A percentile compares a stretch with the other conserved stretches of the same genome.
phyloP scores from a whole-genome alignment of 1,140 invertebrate species.

The Anadara kagoshimensis region DNA sequence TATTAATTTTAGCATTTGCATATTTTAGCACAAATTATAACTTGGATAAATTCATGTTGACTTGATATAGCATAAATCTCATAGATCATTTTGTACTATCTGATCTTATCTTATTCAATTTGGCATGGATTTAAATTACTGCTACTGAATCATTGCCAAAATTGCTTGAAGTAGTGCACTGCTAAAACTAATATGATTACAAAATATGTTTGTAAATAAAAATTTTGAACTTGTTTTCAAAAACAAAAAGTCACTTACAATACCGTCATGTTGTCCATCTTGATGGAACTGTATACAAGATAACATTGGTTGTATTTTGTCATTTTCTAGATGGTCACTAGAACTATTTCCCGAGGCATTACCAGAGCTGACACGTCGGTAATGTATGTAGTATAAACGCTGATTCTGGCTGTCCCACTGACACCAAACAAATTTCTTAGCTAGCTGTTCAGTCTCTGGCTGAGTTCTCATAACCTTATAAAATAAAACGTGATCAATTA shows the following conservation, averaged over 20 bases:
- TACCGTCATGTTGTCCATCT: conserved; percentile 59
- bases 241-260: conserved; percentile 48
- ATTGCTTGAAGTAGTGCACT: too few relatives aligned
- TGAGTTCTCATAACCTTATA: conserved; percentile 68
- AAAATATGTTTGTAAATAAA: too few relatives aligned
- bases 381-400: conserved; percentile 62
- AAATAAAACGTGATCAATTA: neutral
- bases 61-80: too few relatives aligned
- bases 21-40: too few relatives aligned
- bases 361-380: conserved; percentile 31
- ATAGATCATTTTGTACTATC: too few relatives aligned
- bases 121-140: too few relatives aligned
- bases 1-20: too few relatives aligned
- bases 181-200: too few relatives aligned
- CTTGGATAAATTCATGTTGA: too few relatives aligned
- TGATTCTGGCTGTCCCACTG: conserved; percentile 67
- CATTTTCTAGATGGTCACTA: neutral
- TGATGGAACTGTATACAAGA: conserved; percentile 62
- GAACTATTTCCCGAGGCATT: neutral
- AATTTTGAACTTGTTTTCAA: neutral
- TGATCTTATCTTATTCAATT: too few relatives aligned
- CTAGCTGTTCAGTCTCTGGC: conserved; percentile 63
- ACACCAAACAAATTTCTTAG: conserved; percentile 67
- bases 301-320: conserved; percentile 31
- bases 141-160: too few relatives aligned